These are phyloP conservation scores for Elaphurus davidianus DNA, from an alignment of 2,113 vertebrate species.

Conservation along the genomic window DNA sequence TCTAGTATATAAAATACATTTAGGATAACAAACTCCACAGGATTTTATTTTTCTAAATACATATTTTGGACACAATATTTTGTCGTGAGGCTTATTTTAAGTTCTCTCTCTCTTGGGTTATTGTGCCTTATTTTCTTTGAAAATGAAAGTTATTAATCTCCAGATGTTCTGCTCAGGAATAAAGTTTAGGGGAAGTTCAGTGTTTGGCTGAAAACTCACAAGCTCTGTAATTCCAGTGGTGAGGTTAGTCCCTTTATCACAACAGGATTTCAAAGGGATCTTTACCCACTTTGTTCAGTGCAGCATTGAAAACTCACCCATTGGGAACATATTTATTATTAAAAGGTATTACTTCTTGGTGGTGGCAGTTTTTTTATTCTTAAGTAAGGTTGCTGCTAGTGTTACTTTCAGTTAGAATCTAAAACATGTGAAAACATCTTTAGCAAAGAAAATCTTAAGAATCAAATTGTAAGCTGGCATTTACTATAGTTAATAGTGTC, in stretches of 20 bases:
- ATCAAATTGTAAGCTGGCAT: slow-evolving; percentile 17
- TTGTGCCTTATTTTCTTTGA: slow-evolving; percentile 33
- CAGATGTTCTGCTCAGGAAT: slow-evolving; percentile 10
- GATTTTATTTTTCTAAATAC: slow-evolving; percentile 61
- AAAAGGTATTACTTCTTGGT: slow-evolving; percentile 21
- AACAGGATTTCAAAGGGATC: neutral
- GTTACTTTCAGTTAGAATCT: neutral
- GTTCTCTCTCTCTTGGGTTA: neutral
- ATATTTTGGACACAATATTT: slow-evolving; percentile 51
- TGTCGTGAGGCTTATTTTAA: slow-evolving; percentile 52
- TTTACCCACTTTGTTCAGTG: slow-evolving; percentile 34
- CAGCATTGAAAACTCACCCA: neutral
- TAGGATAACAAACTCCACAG: slow-evolving; percentile 72
- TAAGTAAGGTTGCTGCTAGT: neutral
- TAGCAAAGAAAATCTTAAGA: slow-evolving; percentile 46
- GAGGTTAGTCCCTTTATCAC: neutral
- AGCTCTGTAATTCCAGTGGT: slow-evolving; percentile 40
- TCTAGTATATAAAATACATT: slow-evolving; percentile 66
- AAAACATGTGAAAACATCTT: slow-evolving; percentile 4
- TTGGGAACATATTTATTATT: neutral
- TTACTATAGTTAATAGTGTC: neutral
- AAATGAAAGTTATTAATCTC: slow-evolving; percentile 24
- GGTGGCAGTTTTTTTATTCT: neutral
- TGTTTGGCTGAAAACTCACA: slow-evolving; percentile 50
- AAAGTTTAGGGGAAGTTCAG: slow-evolving; percentile 46